phyloP scores from a whole-genome alignment of 1,140 invertebrate species.

The Drosophila kurseongensis region DNA sequence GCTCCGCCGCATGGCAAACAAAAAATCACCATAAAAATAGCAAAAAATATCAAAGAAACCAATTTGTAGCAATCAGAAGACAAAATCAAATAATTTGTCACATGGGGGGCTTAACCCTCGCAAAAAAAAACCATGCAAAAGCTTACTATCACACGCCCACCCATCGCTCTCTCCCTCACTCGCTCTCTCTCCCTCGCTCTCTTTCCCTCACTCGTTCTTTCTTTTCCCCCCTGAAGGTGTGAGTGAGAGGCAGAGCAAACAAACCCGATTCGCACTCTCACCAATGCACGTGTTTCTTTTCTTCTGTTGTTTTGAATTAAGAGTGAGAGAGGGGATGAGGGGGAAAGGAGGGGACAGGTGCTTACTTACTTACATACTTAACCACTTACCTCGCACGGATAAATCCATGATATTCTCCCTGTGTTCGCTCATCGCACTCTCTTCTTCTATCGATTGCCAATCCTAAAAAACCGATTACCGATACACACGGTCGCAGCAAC shows the following conservation, averaged over 20 bases:
- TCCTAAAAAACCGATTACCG: slow-evolving; percentile 38
- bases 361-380: background rate
- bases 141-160: slow-evolving; percentile 22
- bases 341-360: slow-evolving; percentile 2
- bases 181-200: slow-evolving; percentile 11
- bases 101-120: slow-evolving; percentile 59
- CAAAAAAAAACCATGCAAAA: slow-evolving; percentile 17
- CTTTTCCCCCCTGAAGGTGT: slow-evolving; percentile 22
- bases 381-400: slow-evolving; percentile 69
- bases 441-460: slow-evolving; percentile 41
- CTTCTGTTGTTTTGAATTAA: slow-evolving; percentile 21
- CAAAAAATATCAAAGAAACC: slow-evolving; percentile 36
- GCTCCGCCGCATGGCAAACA: slow-evolving; percentile 40
- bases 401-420: slow-evolving; percentile 74
- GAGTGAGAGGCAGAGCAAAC: slow-evolving; percentile 58
- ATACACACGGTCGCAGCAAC: slow-evolving; percentile 19
- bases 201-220: slow-evolving; percentile 4
- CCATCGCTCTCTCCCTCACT: slow-evolving; percentile 19
- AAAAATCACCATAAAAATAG: slow-evolving; percentile 6
- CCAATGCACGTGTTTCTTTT: slow-evolving; percentile 70
- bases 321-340: slow-evolving; percentile 29
- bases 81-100: slow-evolving; percentile 77
- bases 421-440: slow-evolving; percentile 18
- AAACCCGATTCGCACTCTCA: slow-evolving; percentile 47
- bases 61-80: slow-evolving; percentile 48